phyloP scores from a whole-genome alignment of 2,888 invertebrate species.

The Drosophila ochracea region DNA sequence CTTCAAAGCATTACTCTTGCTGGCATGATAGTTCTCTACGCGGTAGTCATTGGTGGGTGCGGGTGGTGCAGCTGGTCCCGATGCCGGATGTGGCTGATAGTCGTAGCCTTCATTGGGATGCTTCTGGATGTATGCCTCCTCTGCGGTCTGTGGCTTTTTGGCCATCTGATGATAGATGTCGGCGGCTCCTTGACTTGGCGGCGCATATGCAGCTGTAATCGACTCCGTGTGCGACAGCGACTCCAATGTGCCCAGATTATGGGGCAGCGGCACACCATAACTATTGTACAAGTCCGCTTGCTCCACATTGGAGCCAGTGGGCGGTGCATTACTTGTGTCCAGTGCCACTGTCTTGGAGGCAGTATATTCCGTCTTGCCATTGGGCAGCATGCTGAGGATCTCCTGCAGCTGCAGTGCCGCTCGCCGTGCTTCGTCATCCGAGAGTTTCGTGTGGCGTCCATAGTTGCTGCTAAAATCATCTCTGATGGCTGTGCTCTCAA shows the following conservation, averaged over 20 bases:
- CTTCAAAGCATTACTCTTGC: slow-evolving; percentile 63
- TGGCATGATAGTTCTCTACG: slow-evolving; percentile 78
- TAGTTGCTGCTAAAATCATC: slow-evolving; percentile 83
- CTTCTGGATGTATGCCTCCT: slow-evolving; percentile 80
- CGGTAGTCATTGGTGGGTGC: slow-evolving; percentile 57
- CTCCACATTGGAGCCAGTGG: slow-evolving; percentile 48
- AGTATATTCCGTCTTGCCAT: slow-evolving; percentile 82
- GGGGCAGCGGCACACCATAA: slow-evolving; percentile 74
- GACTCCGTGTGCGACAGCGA: slow-evolving; percentile 84
- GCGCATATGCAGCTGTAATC: slow-evolving; percentile 83
- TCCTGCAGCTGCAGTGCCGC: slow-evolving; percentile 84
- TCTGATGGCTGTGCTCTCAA: slow-evolving; percentile 48
- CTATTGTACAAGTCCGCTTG: slow-evolving; percentile 69
- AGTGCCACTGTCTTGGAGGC: slow-evolving; percentile 81
- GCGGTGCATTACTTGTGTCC: slow-evolving; percentile 58
- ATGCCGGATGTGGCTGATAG: slow-evolving; percentile 52
- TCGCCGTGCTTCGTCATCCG: slow-evolving; percentile 82
- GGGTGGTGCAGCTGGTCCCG: slow-evolving; percentile 44
- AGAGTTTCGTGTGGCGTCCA: slow-evolving; percentile 82
- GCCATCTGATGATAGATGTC: slow-evolving; percentile 84
- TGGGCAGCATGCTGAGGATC: slow-evolving; percentile 81
- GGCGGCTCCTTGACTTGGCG: slow-evolving; percentile 63
- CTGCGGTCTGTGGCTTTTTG: slow-evolving; percentile 74
- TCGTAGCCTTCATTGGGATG: slow-evolving; percentile 83
- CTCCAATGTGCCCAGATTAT: slow-evolving; percentile 80